Conservation (phyloP, 53 echinoderm and acorn worm genomes). For the Actinopyga echinites region DNA sequence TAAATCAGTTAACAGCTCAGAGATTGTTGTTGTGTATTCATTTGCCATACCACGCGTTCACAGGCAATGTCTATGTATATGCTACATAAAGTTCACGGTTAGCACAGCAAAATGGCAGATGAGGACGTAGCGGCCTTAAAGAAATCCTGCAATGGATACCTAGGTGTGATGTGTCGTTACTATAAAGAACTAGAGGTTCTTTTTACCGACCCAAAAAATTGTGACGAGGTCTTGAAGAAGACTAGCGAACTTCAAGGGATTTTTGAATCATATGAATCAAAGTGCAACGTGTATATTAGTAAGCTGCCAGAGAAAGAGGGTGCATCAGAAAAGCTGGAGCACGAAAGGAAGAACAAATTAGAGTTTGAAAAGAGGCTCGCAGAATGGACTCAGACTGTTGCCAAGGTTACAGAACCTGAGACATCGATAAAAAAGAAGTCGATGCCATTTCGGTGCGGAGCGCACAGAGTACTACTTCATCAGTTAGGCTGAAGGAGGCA, state of each 20-base stretch:
- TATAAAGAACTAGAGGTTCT: slow-evolving; percentile 2
- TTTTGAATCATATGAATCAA: neutral
- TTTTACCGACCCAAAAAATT: neutral
- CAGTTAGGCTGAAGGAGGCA: neutral
- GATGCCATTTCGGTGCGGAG: neutral
- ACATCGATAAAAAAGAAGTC: neutral
- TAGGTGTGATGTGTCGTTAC: neutral
- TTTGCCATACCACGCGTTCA: too few species aligned
- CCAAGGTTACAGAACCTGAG: neutral
- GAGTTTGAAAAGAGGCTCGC: neutral
- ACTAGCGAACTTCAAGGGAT: neutral
- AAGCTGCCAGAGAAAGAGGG: slow-evolving; percentile 4
- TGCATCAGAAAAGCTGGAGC: neutral
- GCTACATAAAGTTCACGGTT: too few species aligned
- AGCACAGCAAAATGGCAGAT: neutral
- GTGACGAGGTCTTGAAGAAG: neutral
- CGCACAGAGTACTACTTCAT: neutral
- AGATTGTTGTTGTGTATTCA: too few species aligned
- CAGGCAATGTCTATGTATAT: too few species aligned
- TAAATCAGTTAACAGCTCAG: too few species aligned
- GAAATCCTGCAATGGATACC: neutral
- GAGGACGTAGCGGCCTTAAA: neutral
- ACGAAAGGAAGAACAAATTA: neutral
- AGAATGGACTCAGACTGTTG: neutral
- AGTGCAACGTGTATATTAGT: neutral